Evolutionary conservation across 2,113 vertebrate genomes (phyloP).

Genomic region (Nansenia antarctica): DNA sequence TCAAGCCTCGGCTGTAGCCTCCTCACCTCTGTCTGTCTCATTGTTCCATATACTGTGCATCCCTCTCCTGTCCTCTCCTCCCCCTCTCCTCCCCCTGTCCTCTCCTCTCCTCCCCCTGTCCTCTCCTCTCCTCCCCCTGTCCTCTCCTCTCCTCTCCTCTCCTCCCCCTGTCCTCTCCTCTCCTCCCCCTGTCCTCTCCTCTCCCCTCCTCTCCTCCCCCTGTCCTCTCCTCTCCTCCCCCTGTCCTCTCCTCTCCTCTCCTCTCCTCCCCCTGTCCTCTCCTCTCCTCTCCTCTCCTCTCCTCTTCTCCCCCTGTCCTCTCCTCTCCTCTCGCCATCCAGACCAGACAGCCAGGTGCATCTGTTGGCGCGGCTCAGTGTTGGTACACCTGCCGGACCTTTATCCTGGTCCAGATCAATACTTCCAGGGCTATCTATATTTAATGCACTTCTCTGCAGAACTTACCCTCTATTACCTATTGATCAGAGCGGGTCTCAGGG

Average conservation of each 20-base stretch:
- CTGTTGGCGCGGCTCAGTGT: not conserved
- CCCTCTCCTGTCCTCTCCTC: not conserved
- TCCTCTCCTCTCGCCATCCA: too few relatives aligned
- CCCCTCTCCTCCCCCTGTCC: too few relatives aligned
- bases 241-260: not conserved
- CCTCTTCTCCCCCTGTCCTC: not conserved
- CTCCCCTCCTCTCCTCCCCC: not conserved
- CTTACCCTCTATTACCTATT: not conserved
- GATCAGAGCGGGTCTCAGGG: constrained; percentile 4
- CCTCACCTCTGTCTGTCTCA: not conserved
- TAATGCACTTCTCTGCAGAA: constrained; percentile 11
- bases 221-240: not conserved
- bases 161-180: too few relatives aligned
- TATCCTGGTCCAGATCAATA: not conserved
- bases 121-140: too few relatives aligned
- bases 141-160: too few relatives aligned
- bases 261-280: too few relatives aligned
- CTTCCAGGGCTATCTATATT: constrained; percentile 19
- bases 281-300: not conserved
- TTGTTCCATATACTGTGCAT: not conserved
- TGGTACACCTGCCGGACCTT: not conserved
- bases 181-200: too few relatives aligned
- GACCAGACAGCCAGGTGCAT: not conserved
- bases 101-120: too few relatives aligned
- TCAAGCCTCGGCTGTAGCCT: not conserved